phyloP scores from a whole-genome alignment of 2,797 vertebrate species.

The Zenarchopterus dispar region DNA sequence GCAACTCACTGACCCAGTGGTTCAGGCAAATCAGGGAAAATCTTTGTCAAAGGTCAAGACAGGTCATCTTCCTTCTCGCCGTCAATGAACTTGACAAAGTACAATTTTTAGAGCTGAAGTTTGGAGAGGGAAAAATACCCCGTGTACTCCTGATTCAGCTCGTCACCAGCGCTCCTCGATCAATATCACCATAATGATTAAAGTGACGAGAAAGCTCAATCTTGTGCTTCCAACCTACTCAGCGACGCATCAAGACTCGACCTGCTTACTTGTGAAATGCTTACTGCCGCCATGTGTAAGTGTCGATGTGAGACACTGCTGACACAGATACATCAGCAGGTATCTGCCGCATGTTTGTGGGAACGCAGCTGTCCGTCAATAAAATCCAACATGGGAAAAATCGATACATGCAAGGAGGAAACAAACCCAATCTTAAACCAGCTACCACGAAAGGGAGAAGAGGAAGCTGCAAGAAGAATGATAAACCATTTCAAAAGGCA shows the following conservation, averaged over 20 bases:
- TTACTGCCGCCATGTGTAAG: background rate
- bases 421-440: too few species aligned
- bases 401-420: too few species aligned
- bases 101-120: background rate
- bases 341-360: constrained; percentile 8
- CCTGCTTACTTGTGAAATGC: constrained; percentile 19
- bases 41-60: background rate
- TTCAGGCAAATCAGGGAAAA: background rate
- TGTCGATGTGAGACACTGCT: constrained; percentile 26
- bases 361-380: too few species aligned
- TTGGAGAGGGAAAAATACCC: constrained; percentile 4
- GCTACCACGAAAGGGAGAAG: too few species aligned
- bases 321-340: constrained; percentile 45
- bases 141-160: constrained; percentile 13
- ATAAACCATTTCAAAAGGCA: too few species aligned
- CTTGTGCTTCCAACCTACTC: constrained; percentile 21
- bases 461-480: too few species aligned
- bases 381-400: too few species aligned
- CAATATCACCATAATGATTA: constrained; percentile 18
- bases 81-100: background rate
- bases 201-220: background rate
- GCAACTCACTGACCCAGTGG: background rate
- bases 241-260: background rate
- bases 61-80: background rate
- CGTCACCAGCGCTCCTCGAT: constrained; percentile 7